Evolutionary conservation across 2,113 vertebrate genomes (phyloP).

Genomic region (Chiloscyllium plagiosum): DNA sequence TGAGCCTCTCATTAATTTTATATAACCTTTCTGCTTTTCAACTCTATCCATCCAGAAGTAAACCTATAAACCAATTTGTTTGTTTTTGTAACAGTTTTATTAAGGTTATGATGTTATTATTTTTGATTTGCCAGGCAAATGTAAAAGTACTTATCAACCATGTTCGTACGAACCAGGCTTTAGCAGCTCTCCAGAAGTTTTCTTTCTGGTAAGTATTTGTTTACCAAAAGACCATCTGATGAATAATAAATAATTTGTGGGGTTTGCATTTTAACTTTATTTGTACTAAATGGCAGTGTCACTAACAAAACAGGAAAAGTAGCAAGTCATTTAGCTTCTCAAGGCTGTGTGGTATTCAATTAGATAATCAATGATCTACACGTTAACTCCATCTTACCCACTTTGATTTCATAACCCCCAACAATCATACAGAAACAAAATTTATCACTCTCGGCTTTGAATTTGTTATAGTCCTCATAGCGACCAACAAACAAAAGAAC

Average conservation of each 20-base stretch:
- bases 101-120: background rate
- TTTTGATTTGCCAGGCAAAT: constrained; percentile 63
- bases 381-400: background rate
- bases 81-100: background rate
- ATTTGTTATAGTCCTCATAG: background rate
- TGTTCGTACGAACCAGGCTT: constrained; percentile 73
- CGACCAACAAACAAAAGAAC: background rate
- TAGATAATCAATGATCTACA: background rate
- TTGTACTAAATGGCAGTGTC: background rate
- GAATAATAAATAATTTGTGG: background rate
- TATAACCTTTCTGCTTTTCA: background rate
- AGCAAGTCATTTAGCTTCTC: background rate
- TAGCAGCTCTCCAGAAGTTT: constrained; percentile 66
- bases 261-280: background rate
- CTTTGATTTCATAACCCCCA: background rate
- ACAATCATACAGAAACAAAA: background rate
- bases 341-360: background rate
- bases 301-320: background rate
- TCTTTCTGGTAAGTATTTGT: constrained; percentile 62
- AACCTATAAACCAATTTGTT: background rate
- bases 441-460: background rate
- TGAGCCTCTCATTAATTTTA: background rate
- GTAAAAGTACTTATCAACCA: constrained; percentile 68
- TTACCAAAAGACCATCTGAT: background rate
- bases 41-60: background rate